Percentiles rank a stretch among this genome's conserved stretches.
Evolutionary conservation across 1,140 invertebrate species (phyloP).

Genomic region (Bicyclus anynana): DNA sequence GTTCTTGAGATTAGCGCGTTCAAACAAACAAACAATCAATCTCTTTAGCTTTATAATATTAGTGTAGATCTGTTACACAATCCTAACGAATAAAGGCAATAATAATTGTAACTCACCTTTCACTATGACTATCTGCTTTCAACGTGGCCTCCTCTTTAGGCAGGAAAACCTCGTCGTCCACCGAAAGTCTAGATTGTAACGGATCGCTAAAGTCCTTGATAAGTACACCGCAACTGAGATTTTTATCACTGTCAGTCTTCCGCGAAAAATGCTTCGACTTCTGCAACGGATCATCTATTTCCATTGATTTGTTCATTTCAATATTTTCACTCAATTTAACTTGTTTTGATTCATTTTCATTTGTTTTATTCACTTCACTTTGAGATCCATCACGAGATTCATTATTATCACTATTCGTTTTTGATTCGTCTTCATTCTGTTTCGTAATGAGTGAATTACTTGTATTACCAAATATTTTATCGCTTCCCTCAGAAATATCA

Average conservation of each 20-base stretch:
- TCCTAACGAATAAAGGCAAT: no score
- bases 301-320: conserved; percentile 14
- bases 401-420: conserved; percentile 9
- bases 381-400: conserved; percentile 14
- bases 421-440: conserved; percentile 1
- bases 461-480: conserved; percentile 15
- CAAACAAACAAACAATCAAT: no score
- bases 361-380: not conserved
- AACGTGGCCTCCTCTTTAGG: conserved; percentile 54
- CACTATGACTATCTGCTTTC: conserved; percentile 56
- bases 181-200: conserved; percentile 81
- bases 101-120: conserved; percentile 44
- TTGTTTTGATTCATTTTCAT: not conserved
- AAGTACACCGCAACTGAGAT: conserved; percentile 66
- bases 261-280: conserved; percentile 37
- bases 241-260: conserved; percentile 64
- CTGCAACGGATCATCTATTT: conserved; percentile 38
- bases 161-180: conserved; percentile 77
- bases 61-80: no score
- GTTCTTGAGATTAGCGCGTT: no score
- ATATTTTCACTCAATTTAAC: conserved; percentile 8
- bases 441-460: not conserved
- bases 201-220: conserved; percentile 87
- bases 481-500: conserved; percentile 18
- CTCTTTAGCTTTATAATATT: no score